These are phyloP conservation scores for Coregonus suidteri DNA, from an alignment of 2,797 vertebrate species.

Conservation along the genomic window DNA sequence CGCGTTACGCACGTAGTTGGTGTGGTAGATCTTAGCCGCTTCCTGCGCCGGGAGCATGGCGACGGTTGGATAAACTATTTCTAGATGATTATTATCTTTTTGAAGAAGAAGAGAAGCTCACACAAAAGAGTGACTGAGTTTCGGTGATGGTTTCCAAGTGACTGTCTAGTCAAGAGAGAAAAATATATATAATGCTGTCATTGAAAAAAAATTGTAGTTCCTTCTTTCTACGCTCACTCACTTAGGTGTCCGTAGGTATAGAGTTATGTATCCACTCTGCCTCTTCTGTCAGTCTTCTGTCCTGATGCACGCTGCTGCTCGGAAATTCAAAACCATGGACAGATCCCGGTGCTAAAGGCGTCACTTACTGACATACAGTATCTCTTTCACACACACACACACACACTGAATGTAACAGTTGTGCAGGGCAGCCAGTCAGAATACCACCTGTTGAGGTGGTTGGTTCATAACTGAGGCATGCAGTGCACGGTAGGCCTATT, in stretches of 20 bases:
- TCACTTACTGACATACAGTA: too few species aligned
- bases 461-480: background rate
- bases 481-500: background rate
- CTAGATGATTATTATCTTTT: background rate
- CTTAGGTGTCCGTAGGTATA: too few species aligned
- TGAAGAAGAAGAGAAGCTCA: background rate
- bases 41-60: constrained; percentile 91
- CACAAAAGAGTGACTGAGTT: background rate
- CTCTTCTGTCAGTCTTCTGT: background rate
- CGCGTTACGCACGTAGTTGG: constrained; percentile 94
- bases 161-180: background rate
- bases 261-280: background rate
- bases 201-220: background rate
- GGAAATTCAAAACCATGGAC: constrained; percentile 29
- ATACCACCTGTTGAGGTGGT: background rate
- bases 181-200: background rate
- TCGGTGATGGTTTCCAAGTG: background rate
- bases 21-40: constrained; percentile 95
- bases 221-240: background rate
- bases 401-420: background rate
- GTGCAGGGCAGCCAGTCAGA: background rate
- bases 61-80: constrained; percentile 52
- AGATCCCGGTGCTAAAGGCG: constrained; percentile 28
- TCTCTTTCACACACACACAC: too few species aligned
- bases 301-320: background rate